A percentile compares a stretch with the other conserved stretches of the same genome.
These are phyloP conservation scores for Muscicapa comitata DNA, from an alignment of 2,797 vertebrate genomes.

Conservation along the genomic window DNA sequence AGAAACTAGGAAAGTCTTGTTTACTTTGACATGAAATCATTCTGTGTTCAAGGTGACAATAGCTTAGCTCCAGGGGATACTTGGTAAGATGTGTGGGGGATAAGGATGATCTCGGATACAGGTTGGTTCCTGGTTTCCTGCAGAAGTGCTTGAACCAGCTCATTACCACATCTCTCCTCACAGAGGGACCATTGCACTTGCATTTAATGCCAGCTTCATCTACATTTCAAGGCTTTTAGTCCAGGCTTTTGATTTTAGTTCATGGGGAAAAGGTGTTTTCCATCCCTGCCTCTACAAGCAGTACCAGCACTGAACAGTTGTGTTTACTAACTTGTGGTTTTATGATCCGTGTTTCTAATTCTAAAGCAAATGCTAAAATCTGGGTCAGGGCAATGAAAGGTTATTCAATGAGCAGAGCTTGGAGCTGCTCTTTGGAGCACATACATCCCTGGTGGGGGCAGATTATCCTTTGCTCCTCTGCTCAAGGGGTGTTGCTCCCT, in stretches of 20 bases:
- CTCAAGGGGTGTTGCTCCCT: rapidly evolving
- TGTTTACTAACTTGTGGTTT: conserved; percentile 13
- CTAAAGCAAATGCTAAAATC: not conserved
- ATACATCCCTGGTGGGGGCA: not conserved
- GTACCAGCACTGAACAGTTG: conserved; percentile 20
- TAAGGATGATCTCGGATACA: not conserved
- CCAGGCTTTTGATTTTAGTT: not conserved
- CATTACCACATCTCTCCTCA: not conserved
- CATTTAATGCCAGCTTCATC: not conserved
- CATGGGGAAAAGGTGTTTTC: not conserved
- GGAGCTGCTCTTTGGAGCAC: not conserved
- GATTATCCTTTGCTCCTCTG: not conserved
- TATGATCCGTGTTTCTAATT: conserved; percentile 27
- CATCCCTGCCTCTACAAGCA: not conserved
- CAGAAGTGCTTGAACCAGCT: not conserved
- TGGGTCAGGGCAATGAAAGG: not conserved
- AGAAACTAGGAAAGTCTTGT: not conserved
- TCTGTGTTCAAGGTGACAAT: not conserved
- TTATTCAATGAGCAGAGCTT: not conserved
- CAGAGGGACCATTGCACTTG: not conserved
- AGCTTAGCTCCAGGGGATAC: not conserved
- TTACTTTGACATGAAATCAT: conserved; percentile 15
- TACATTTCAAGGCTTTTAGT: not conserved
- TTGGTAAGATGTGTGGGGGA: not conserved
- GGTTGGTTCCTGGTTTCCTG: not conserved